phyloP scores from a whole-genome alignment of 2,888 invertebrate species.

The Hyposoter dolosus region DNA sequence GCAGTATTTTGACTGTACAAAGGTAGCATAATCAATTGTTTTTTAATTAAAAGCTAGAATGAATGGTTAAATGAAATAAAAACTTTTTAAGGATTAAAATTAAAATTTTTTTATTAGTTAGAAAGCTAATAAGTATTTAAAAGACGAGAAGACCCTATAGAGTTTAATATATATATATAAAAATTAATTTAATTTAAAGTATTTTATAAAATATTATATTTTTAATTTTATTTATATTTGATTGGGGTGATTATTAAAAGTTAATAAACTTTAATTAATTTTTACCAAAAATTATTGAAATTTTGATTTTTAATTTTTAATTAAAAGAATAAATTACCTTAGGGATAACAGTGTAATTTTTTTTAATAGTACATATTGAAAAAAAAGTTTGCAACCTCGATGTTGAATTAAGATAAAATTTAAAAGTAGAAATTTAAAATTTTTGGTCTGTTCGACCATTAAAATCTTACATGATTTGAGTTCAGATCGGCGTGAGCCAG shows the following conservation, averaged over 20 bases:
- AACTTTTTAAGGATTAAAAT: constrained; percentile 86
- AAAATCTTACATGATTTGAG: constrained; percentile 95
- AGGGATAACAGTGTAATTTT: constrained; percentile 95
- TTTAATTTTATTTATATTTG: constrained; percentile 87
- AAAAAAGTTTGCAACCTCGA: constrained; percentile 94
- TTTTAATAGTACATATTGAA: constrained; percentile 91
- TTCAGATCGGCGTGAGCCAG: constrained; percentile 94
- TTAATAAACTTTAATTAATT: constrained; percentile 85
- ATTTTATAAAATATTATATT: too few species aligned
- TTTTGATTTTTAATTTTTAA: constrained; percentile 87
- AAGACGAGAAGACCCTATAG: too few species aligned
- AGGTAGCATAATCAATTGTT: constrained; percentile 93
- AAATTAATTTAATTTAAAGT: constrained; percentile 74
- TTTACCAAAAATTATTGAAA: constrained; percentile 84
- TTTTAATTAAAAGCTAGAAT: constrained; percentile 93
- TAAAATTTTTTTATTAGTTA: constrained; percentile 87
- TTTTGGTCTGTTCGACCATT: constrained; percentile 93
- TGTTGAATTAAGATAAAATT: constrained; percentile 93
- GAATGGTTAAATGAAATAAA: constrained; percentile 90
- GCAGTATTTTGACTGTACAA: constrained; percentile 92
- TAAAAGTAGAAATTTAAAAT: constrained; percentile 89
- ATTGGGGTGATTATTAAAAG: constrained; percentile 89
- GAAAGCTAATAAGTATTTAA: constrained; percentile 87
- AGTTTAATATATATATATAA: constrained; percentile 86
- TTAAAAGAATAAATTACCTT: constrained; percentile 92